A percentile compares a stretch with the other conserved stretches of the same genome.
These are phyloP conservation scores for Rutilus rutilus DNA, from an alignment of 2,113 vertebrate genomes.

Conservation along the genomic window DNA sequence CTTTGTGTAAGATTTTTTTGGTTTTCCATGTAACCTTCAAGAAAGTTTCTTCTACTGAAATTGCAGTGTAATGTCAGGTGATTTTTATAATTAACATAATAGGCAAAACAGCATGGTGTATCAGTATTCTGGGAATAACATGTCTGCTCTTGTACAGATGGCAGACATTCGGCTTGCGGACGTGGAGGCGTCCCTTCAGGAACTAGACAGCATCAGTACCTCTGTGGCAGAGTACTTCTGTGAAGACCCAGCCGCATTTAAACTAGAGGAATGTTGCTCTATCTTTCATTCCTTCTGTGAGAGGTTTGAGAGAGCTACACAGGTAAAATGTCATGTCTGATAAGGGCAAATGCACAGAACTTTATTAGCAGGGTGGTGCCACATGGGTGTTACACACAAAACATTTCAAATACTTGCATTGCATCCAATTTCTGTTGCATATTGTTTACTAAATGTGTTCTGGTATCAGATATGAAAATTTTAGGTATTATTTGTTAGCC, in stretches of 20 bases:
- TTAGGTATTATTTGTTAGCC: neutral
- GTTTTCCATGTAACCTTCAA: neutral
- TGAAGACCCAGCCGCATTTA: slow-evolving; percentile 75
- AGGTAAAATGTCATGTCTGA: slow-evolving; percentile 56
- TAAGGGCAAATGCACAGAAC: neutral
- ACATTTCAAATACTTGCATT: neutral
- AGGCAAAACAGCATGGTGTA: neutral
- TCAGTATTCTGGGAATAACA: neutral
- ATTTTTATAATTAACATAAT: too few relatives aligned
- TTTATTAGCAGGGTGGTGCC: neutral
- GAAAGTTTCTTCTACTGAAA: neutral
- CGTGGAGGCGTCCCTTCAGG: slow-evolving; percentile 61
- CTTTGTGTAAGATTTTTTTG: slow-evolving; percentile 63
- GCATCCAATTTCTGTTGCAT: neutral
- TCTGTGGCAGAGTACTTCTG: slow-evolving; percentile 78
- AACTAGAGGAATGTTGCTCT: slow-evolving; percentile 78
- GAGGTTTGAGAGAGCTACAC: slow-evolving; percentile 73
- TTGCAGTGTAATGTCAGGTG: neutral
- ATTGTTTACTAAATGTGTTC: neutral
- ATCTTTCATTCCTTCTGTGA: slow-evolving; percentile 79
- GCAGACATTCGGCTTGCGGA: slow-evolving; percentile 68
- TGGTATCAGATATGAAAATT: neutral
- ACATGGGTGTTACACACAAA: neutral
- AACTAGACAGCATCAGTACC: slow-evolving; percentile 62
- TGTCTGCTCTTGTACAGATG: slow-evolving; percentile 58